These are phyloP conservation scores for Nothobranchius kuhntae DNA, from an alignment of 2,113 vertebrate genomes.

Conservation along the genomic window DNA sequence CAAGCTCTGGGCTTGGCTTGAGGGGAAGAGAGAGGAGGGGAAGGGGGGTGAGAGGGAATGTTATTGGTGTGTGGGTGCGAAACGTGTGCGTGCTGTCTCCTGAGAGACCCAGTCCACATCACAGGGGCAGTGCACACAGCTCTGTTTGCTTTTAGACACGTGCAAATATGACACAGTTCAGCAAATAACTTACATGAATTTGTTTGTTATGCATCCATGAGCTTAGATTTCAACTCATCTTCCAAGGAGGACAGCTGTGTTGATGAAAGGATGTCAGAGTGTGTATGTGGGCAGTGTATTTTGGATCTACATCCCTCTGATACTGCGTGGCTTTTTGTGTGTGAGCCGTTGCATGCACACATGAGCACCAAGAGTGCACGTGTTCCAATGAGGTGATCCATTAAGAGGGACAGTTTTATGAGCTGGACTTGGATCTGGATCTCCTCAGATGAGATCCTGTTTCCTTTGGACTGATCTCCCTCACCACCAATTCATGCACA, in stretches of 20 bases:
- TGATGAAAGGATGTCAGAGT: constrained; percentile 50
- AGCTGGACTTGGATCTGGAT: constrained; percentile 73
- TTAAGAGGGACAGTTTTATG: constrained; percentile 73
- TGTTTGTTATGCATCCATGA: constrained; percentile 68
- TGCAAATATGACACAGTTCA: constrained; percentile 62
- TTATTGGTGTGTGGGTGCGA: constrained; percentile 54
- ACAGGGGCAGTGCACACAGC: constrained; percentile 45
- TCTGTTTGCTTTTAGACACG: constrained; percentile 64
- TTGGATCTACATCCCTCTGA: constrained; percentile 9
- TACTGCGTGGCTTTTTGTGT: constrained; percentile 30
- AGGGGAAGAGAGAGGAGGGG: constrained; percentile 46
- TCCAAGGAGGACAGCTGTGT: constrained; percentile 44
- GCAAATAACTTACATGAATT: constrained; percentile 68
- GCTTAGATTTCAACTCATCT: constrained; percentile 57
- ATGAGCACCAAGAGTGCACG: constrained; percentile 6
- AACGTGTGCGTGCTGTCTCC: constrained; percentile 52
- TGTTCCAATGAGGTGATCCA: constrained; percentile 60
- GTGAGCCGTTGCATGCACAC: constrained; percentile 26
- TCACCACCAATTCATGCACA: constrained; percentile 70
- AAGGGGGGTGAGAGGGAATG: constrained; percentile 51
- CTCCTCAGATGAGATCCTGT: constrained; percentile 72
- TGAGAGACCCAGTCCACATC: constrained; percentile 74
- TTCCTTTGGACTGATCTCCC: constrained; percentile 69
- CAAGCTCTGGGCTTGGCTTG: constrained; percentile 64
- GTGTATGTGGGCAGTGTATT: constrained; percentile 2